Evolutionary conservation across 2,113 vertebrate genomes (phyloP), one percentile per base, ranked within the genome.

Genomic region (Petroica traversi): DNA sequence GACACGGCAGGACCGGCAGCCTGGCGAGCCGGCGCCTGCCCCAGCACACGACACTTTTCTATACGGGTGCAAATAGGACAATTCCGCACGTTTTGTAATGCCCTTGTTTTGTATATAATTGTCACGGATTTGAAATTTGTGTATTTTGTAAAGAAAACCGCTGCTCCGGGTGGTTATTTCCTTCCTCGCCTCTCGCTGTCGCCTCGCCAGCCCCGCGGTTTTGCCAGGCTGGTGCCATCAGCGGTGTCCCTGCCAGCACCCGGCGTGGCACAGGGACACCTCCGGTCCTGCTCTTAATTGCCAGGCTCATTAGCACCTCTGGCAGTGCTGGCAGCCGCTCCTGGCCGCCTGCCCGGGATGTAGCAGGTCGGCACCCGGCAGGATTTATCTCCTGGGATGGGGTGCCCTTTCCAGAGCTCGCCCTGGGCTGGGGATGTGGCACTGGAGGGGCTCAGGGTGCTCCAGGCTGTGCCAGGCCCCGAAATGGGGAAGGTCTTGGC

Each of bases 61-160:
- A 97, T 91, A 55, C 25, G 92, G 97, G 97, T 98, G 97, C 97
- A 97, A 97, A 96, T 20, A 66, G 93, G 89, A 98, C 72, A 86
- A 94, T 98, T 98, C 98, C 98, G 29, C 97, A 98, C 93, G 33
- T 98, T 98, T 97, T 97, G 0, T 97, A 97, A 95, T 90, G 79
- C 68, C 82, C n/a, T 95, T 98, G 78, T 98, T 98, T 98, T 98
- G 97, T 98, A 98, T 78, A 97, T 97, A 97, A 94, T 96, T 98
- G 94, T 95, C 96, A 97, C 95, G 73, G 96, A 89, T 71, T 95
- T 83, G 80, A 85, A 91, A 93, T 83, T 93, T 96, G 97, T 96
- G 97, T 96, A 90, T 98, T 98, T 97, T 97, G 78, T 98, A 98
- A 97, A 92, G 95, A 97, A 97, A 96, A 81, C n/a, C 5, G 73